Evolutionary conservation across 2,113 vertebrate species (phyloP).

Genomic region (Chaetorhynchus papuensis): DNA sequence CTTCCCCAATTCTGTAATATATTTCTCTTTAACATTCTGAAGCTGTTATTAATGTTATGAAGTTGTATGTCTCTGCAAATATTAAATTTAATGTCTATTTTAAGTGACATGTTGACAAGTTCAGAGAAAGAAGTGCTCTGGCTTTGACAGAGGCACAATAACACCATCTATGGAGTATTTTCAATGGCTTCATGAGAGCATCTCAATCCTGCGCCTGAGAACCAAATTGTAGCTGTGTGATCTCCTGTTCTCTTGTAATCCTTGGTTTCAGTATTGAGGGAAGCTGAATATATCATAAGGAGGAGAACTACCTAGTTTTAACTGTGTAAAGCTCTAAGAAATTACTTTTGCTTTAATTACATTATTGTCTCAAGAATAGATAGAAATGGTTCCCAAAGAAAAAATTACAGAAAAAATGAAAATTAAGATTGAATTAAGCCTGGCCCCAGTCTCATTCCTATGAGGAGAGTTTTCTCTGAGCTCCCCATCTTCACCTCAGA

Average conservation of each 20-base stretch:
- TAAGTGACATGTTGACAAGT: not conserved
- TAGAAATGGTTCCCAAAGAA: not conserved
- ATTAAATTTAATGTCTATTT: not conserved
- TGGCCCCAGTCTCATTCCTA: not conserved
- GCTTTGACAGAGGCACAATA: not conserved
- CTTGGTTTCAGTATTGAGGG: not conserved
- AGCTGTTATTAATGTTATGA: not conserved
- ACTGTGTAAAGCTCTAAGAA: not conserved
- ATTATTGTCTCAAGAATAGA: not conserved
- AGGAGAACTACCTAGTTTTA: not conserved
- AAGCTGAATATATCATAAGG: not conserved
- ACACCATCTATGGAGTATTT: not conserved
- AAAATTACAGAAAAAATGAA: not conserved
- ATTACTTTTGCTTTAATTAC: not conserved
- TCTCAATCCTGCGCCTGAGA: not conserved
- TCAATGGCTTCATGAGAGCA: not conserved
- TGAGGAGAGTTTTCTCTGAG: not conserved
- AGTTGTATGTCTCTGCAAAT: not conserved
- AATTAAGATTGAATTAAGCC: not conserved
- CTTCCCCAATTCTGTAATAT: conserved; percentile 1
- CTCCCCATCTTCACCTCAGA: not conserved
- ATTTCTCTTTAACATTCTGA: conserved; percentile 35
- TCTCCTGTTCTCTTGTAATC: not conserved
- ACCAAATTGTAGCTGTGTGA: not conserved
- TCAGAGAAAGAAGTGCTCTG: not conserved